Conservation (phyloP, 2,113 vertebrate genomes). For the Paradoxurus hermaphroditus region DNA sequence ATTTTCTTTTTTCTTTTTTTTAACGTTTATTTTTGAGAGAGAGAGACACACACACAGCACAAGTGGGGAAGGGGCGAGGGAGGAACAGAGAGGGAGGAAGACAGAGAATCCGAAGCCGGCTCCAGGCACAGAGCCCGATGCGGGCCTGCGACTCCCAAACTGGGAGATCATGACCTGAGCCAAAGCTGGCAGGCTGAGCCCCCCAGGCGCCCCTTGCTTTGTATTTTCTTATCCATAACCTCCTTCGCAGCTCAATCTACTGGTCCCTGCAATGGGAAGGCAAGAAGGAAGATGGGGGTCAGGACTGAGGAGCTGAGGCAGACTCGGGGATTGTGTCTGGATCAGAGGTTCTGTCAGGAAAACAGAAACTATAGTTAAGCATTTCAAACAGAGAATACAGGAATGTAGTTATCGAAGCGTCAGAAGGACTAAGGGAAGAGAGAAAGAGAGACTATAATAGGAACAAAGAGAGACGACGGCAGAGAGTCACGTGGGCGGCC, state of each 20-base stretch:
- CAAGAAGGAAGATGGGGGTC: not conserved
- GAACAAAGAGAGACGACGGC: not conserved
- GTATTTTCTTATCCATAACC: not conserved
- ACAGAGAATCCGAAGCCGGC: too few species aligned
- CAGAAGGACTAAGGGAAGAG: not conserved
- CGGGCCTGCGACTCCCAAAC: too few species aligned
- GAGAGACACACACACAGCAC: too few species aligned
- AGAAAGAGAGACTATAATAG: not conserved
- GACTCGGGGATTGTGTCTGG: not conserved
- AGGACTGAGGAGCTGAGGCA: not conserved
- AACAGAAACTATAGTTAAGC: not conserved
- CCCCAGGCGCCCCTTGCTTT: not conserved
- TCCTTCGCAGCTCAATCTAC: not conserved
- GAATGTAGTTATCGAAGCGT: not conserved
- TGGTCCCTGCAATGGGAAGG: not conserved
- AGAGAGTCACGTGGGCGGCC: not conserved
- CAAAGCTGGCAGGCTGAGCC: too few species aligned
- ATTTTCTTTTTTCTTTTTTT: not conserved
- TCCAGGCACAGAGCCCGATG: too few species aligned
- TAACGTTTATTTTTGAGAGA: not conserved
- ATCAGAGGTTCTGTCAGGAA: not conserved
- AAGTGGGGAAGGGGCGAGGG: too few species aligned
- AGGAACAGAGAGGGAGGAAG: too few species aligned
- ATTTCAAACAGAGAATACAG: not conserved
- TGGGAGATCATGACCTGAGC: too few species aligned